Conservation (phyloP, 2,888 invertebrate genomes). For the Drosophila neoperkinsi region DNA sequence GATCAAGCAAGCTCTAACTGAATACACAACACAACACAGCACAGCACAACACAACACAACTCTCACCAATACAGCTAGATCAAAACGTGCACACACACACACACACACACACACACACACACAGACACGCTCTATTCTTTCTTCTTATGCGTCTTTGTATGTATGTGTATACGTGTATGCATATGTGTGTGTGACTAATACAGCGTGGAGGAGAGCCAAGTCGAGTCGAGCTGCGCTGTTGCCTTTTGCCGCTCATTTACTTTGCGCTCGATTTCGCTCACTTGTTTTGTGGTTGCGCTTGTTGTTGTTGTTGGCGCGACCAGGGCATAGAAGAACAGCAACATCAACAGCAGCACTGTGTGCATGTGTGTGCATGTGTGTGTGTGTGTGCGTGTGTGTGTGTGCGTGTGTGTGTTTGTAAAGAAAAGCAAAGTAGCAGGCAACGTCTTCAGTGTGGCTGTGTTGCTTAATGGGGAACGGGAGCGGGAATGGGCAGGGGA, state of each 20-base stretch:
- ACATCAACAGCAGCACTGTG: conserved; percentile 26
- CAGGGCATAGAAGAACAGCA: conserved; percentile 51
- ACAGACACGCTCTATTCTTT: conserved; percentile 50
- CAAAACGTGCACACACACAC: conserved; percentile 18
- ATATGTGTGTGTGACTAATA: conserved; percentile 48
- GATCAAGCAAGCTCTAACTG: conserved; percentile 44
- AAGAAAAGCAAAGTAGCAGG: conserved; percentile 56
- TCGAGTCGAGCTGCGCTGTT: conserved; percentile 12
- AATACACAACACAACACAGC: conserved; percentile 27
- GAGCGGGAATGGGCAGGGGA: not conserved
- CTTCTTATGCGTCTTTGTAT: conserved; percentile 35
- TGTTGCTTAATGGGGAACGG: conserved; percentile 1
- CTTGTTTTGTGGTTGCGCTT: conserved; percentile 34
- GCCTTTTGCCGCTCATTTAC: conserved; percentile 61
- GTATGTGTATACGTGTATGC: not conserved
- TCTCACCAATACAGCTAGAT: conserved; percentile 32
- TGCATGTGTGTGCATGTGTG: not conserved
- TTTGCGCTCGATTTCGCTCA: conserved; percentile 66
- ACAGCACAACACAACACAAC: conserved; percentile 9
- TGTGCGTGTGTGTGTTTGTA: conserved; percentile 23
- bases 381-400: not conserved
- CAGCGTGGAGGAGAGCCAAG: conserved; percentile 36
- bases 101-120: not conserved
- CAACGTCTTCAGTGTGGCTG: conserved; percentile 48
- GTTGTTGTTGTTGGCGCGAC: conserved; percentile 31